phyloP scores from a whole-genome alignment of 2,113 vertebrate species.

The Cichladusa arquata region DNA sequence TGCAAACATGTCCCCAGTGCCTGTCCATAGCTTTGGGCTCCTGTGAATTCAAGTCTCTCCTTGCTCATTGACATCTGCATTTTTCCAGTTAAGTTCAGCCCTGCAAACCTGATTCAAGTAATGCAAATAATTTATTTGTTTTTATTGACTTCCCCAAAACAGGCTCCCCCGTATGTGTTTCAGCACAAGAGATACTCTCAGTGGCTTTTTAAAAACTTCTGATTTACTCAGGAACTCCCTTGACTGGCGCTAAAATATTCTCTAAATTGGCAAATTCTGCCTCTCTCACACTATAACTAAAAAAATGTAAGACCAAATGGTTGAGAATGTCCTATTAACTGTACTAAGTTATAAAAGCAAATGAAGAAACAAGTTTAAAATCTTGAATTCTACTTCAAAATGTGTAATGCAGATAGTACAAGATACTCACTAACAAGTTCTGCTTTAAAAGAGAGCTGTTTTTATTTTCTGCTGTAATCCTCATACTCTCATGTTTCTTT shows the following conservation, averaged over 20 bases:
- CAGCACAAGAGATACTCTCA: background rate
- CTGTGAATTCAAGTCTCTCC: background rate
- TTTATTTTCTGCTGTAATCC: slow-evolving; percentile 2
- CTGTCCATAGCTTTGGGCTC: background rate
- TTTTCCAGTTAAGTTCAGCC: background rate
- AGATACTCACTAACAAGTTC: background rate
- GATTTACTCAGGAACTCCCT: background rate
- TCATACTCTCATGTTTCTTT: background rate
- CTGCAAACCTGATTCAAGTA: background rate
- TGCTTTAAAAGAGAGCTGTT: background rate
- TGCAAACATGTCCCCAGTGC: rapidly evolving
- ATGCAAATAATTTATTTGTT: background rate
- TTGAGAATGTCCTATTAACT: background rate
- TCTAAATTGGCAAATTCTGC: background rate
- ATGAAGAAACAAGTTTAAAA: background rate
- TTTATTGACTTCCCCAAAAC: background rate
- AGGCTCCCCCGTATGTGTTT: background rate
- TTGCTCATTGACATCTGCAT: background rate
- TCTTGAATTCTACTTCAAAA: background rate
- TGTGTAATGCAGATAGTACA: background rate
- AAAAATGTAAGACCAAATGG: background rate
- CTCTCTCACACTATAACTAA: background rate
- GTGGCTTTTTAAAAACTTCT: background rate
- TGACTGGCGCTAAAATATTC: background rate
- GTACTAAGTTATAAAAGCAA: background rate